These are phyloP conservation scores for Sebastes goodei DNA, from an alignment of 2,797 vertebrate genomes.

Conservation along the genomic window DNA sequence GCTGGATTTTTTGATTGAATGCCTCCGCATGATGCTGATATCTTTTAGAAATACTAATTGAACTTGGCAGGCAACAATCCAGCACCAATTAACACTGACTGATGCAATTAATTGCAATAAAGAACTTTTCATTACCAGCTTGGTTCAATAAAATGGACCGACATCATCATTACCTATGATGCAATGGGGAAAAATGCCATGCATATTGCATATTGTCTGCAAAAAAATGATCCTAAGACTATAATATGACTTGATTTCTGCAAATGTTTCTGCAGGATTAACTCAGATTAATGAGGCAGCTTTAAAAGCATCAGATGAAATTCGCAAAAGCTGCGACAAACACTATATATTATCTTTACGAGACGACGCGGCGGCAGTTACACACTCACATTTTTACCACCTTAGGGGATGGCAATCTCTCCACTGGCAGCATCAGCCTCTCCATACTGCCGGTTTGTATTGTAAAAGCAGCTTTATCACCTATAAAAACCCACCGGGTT, in stretches of 20 bases:
- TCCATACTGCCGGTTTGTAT: neutral
- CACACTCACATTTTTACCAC: conserved; percentile 7
- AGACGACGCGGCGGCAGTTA: neutral
- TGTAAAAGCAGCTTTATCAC: conserved; percentile 38
- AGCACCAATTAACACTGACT: neutral
- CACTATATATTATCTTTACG: neutral
- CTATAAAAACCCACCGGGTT: neutral
- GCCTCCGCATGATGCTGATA: neutral
- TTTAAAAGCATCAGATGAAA: neutral
- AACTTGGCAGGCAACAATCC: neutral
- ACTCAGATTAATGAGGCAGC: neutral
- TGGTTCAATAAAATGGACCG: neutral
- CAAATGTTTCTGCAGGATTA: neutral
- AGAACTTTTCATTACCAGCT: neutral
- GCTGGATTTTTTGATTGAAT: neutral
- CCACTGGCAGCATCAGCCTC: neutral
- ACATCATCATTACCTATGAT: neutral
- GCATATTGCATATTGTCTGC: neutral
- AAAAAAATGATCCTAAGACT: neutral
- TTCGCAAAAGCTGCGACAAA: neutral
- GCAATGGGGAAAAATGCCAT: neutral
- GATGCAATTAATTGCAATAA: neutral
- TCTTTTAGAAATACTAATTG: neutral
- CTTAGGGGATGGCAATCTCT: neutral
- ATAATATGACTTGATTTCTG: neutral